Evolutionary conservation across 2,888 invertebrate genomes (phyloP).

Genomic region (Heliconius erato): DNA sequence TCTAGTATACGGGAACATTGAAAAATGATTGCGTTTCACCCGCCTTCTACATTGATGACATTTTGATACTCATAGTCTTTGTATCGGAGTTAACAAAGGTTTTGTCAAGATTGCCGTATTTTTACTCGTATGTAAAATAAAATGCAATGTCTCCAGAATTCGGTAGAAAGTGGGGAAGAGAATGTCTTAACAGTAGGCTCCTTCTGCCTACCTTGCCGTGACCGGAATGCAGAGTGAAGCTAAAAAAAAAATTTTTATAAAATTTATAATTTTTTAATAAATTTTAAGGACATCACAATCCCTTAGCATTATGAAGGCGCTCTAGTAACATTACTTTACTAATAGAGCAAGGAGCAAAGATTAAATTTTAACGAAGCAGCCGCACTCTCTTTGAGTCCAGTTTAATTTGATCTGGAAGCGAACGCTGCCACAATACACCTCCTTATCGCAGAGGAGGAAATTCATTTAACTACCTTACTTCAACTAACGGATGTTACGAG

Average conservation of each 20-base stretch:
- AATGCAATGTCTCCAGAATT: no score
- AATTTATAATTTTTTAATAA: conserved; percentile 1
- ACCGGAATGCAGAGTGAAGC: background rate
- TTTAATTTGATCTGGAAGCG: conserved; percentile 41
- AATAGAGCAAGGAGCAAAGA: conserved; percentile 39
- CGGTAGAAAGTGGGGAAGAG: no score
- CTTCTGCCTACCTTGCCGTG: background rate
- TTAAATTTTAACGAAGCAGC: conserved; percentile 47
- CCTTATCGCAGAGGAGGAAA: conserved; percentile 39
- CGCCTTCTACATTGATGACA: conserved; percentile 35
- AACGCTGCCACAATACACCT: conserved; percentile 41
- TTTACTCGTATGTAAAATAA: background rate
- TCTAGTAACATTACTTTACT: conserved; percentile 34
- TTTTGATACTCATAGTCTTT: conserved; percentile 37
- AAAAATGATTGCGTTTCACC: conserved; percentile 48
- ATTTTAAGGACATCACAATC: background rate
- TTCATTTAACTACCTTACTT: conserved; percentile 33
- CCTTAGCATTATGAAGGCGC: conserved; percentile 11
- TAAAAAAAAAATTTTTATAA: no score
- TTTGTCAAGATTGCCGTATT: background rate
- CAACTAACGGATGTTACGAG: conserved; percentile 40
- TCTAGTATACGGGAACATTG: conserved; percentile 37
- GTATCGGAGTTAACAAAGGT: background rate
- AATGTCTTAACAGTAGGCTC: background rate
- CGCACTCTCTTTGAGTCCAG: conserved; percentile 44